Percentiles rank a stretch among this genome's conserved stretches.
Evolutionary conservation across 2,888 invertebrate genomes (phyloP).

Genomic region (Aspidapion aeneum): DNA sequence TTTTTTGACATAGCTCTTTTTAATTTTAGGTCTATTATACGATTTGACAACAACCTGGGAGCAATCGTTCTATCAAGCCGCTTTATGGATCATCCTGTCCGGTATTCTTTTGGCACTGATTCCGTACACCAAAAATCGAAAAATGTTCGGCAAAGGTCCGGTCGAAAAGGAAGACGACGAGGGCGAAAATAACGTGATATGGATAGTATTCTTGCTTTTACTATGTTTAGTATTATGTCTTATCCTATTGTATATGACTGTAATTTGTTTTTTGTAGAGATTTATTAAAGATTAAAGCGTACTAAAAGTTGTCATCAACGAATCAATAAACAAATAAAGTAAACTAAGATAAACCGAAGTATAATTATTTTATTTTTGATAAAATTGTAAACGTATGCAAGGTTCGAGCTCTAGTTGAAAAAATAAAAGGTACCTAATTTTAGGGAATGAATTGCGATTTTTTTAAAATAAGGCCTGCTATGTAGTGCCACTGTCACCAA

Average conservation of each 20-base stretch:
- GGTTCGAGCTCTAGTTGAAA: too few species aligned
- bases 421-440: too few species aligned
- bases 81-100: slow-evolving; percentile 76
- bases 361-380: too few species aligned
- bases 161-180: slow-evolving; percentile 50
- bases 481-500: too few species aligned
- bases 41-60: slow-evolving; percentile 72
- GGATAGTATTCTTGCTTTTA: slow-evolving; percentile 19
- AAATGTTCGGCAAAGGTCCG: slow-evolving; percentile 55
- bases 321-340: too few species aligned
- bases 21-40: slow-evolving; percentile 53
- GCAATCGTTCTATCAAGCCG: slow-evolving; percentile 75
- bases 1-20: too few species aligned
- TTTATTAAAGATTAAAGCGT: too few species aligned
- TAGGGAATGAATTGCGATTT: too few species aligned
- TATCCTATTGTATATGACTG: slow-evolving; percentile 27
- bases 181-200: slow-evolving; percentile 23
- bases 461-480: too few species aligned
- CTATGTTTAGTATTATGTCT: slow-evolving; percentile 19
- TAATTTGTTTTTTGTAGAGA: slow-evolving; percentile 15
- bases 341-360: too few species aligned
- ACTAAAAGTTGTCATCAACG: too few species aligned
- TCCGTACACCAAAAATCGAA: slow-evolving; percentile 63
- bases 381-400: too few species aligned
- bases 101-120: slow-evolving; percentile 66